Conservation (phyloP, 2,797 vertebrate species). For the Aldrovandia affinis region DNA sequence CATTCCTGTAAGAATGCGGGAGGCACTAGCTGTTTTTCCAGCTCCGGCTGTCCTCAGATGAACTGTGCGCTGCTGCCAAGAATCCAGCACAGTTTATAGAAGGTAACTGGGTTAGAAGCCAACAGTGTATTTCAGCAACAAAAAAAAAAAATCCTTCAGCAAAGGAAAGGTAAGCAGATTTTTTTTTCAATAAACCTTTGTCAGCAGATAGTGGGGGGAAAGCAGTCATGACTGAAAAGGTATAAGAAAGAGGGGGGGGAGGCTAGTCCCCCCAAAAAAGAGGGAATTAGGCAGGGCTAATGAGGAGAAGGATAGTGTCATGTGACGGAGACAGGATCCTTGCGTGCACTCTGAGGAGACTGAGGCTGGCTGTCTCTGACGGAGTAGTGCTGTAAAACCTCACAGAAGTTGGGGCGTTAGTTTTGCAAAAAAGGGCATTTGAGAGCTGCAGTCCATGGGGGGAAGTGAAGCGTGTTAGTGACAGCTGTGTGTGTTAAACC, state of each 20-base stretch:
- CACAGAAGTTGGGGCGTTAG: background rate
- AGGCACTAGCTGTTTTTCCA: constrained; percentile 72
- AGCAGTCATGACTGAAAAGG: constrained; percentile 51
- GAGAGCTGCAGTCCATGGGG: background rate
- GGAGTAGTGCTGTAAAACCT: background rate
- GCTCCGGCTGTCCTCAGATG: constrained; percentile 74
- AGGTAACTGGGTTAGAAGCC: constrained; percentile 68
- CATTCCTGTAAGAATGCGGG: constrained; percentile 64
- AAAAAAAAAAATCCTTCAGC: constrained; percentile 46
- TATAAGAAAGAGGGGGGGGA: constrained; percentile 16
- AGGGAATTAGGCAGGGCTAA: constrained; percentile 22
- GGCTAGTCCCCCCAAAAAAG: background rate
- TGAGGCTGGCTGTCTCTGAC: background rate
- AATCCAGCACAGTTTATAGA: constrained; percentile 68
- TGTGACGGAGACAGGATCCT: constrained; percentile 19
- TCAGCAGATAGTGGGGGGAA: constrained; percentile 56
- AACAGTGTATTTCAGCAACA: constrained; percentile 60
- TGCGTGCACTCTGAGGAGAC: constrained; percentile 21
- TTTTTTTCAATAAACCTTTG: constrained; percentile 55
- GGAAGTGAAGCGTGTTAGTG: background rate
- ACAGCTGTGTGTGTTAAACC: background rate
- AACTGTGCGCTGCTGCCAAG: constrained; percentile 67
- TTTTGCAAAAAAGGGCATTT: background rate
- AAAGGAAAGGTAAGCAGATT: constrained; percentile 58
- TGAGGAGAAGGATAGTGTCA: constrained; percentile 23